Conservation (phyloP, 37 sponge, comb jelly and placozoan species). For the Chondrilla cf. caribensis region DNA sequence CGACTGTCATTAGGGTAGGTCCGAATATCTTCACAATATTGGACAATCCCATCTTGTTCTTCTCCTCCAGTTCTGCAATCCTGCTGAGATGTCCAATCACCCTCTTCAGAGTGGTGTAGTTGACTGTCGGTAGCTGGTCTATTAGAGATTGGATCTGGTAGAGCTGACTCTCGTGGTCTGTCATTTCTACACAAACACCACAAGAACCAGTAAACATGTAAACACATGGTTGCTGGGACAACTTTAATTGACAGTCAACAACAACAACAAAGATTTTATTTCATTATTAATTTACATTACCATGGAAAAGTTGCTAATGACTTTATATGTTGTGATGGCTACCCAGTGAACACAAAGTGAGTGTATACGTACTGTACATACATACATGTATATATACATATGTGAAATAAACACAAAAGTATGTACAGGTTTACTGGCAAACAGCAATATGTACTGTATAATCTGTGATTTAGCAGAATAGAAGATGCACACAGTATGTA, state of each 20-base stretch:
- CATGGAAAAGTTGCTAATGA: not conserved
- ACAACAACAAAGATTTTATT: not conserved
- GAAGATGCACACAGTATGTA: too few relatives aligned
- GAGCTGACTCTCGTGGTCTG: slow-evolving; percentile 47
- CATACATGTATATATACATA: too few relatives aligned
- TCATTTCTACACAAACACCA: not conserved
- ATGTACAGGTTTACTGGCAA: too few relatives aligned
- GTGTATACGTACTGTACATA: too few relatives aligned
- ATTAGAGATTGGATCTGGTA: slow-evolving; percentile 66
- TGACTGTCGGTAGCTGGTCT: slow-evolving; percentile 66
- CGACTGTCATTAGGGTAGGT: slow-evolving; percentile 84
- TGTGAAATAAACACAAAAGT: too few relatives aligned
- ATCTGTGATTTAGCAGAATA: too few relatives aligned
- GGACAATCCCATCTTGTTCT: slow-evolving; percentile 69
- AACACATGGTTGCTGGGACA: not conserved
- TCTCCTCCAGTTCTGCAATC: slow-evolving; percentile 36
- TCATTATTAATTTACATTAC: too few relatives aligned
- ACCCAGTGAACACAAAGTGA: too few relatives aligned
- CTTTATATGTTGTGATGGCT: not conserved
- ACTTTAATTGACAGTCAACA: too few relatives aligned
- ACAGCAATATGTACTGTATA: too few relatives aligned
- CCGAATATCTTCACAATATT: slow-evolving; percentile 69
- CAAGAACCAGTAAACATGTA: not conserved
- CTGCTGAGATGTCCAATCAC: slow-evolving; percentile 66
- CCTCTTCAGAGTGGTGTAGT: slow-evolving; percentile 64